Evolutionary conservation across 2,888 invertebrate genomes (phyloP).

Genomic region (Suillia variegata): DNA sequence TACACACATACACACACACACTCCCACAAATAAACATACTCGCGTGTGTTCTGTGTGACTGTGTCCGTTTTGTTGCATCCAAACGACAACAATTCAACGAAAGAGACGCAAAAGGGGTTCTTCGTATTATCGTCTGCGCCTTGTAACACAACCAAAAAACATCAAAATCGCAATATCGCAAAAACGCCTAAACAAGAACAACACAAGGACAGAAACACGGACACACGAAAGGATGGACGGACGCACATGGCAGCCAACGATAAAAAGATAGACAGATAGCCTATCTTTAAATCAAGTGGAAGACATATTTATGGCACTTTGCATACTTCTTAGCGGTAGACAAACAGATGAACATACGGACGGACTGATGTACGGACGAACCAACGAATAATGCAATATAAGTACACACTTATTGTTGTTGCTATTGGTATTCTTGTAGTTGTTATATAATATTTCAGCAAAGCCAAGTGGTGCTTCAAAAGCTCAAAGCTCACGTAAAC

Average conservation of each 20-base stretch:
- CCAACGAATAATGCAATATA: too few species aligned
- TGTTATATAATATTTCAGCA: not conserved
- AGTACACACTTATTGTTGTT: constrained; percentile 2
- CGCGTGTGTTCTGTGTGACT: too few species aligned
- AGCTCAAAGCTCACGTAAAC: not conserved
- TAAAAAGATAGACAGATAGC: constrained; percentile 26
- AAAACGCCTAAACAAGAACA: constrained; percentile 12
- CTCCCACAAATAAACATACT: not conserved
- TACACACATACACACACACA: not conserved
- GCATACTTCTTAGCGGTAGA: constrained; percentile 13
- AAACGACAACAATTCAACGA: too few species aligned
- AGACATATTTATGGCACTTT: constrained; percentile 61
- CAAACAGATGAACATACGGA: too few species aligned
- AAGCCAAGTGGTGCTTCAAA: not conserved
- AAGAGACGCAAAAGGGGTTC: too few species aligned
- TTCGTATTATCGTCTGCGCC: not conserved
- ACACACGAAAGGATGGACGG: constrained; percentile 1
- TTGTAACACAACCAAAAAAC: constrained; percentile 1
- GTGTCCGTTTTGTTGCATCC: too few species aligned
- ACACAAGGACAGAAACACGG: constrained; percentile 15
- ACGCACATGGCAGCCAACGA: not conserved
- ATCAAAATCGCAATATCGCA: constrained; percentile 13
- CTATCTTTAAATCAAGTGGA: constrained; percentile 57
- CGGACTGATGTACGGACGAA: too few species aligned
- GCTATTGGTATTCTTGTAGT: too few species aligned